Percentiles rank a stretch among this genome's conserved stretches.
These are phyloP conservation scores for Gymnorhina tibicen DNA, from an alignment of 2,113 vertebrate genomes.

Conservation along the genomic window DNA sequence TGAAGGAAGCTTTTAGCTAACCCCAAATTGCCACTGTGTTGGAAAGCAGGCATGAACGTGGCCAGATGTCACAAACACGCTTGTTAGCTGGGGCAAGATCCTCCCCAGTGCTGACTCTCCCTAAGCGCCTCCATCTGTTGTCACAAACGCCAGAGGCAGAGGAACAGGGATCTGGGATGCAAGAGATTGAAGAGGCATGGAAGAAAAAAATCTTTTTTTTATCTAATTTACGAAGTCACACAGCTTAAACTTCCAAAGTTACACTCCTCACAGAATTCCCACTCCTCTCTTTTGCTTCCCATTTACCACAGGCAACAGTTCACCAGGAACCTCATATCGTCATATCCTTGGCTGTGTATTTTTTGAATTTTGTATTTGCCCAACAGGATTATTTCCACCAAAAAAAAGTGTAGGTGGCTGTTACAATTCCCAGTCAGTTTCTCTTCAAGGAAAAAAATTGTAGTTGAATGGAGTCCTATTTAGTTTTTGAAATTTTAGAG, in stretches of 20 bases:
- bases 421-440: not conserved
- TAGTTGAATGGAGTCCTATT: not conserved
- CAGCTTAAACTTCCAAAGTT: not conserved
- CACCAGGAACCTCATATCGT: not conserved
- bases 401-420: not conserved
- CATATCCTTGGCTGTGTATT: not conserved
- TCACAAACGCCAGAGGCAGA: not conserved
- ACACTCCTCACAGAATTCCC: not conserved
- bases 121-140: not conserved
- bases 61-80: not conserved
- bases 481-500: not conserved
- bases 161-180: not conserved
- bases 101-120: not conserved
- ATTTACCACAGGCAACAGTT: not conserved
- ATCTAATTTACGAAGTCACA: not conserved
- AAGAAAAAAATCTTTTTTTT: rapidly evolving
- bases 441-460: not conserved
- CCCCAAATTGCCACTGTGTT: not conserved
- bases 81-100: not conserved
- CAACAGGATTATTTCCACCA: not conserved
- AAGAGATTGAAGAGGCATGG: not conserved
- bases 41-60: not conserved
- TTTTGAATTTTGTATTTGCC: not conserved
- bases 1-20: not conserved
- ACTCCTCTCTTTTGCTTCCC: not conserved